phyloP scores from a whole-genome alignment of 1,140 invertebrate species.

The Monochamus saltuarius region DNA sequence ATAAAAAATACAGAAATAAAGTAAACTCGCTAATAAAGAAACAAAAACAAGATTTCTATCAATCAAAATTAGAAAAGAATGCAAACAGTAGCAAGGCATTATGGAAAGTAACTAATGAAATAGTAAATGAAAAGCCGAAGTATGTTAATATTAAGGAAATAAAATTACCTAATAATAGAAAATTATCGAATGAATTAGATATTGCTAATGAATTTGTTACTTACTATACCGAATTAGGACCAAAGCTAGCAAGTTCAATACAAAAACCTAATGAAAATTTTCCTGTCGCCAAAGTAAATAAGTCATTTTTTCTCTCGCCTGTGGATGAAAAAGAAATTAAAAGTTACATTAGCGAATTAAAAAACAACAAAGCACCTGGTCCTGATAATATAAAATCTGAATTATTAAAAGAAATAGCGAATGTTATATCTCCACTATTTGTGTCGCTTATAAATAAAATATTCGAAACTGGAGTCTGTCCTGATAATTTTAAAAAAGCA shows the following conservation, averaged over 20 bases:
- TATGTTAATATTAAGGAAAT: not conserved
- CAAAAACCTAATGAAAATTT: too few relatives aligned
- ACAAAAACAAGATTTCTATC: conserved; percentile 4
- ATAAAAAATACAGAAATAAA: not conserved
- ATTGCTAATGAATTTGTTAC: not conserved
- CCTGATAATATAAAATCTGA: conserved; percentile 7
- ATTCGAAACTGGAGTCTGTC: too few relatives aligned
- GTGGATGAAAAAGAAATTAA: conserved; percentile 1
- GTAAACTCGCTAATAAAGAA: not conserved
- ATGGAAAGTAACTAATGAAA: conserved; percentile 5
- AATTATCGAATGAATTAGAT: not conserved
- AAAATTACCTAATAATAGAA: not conserved
- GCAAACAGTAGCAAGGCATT: conserved; percentile 2
- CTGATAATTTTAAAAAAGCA: too few relatives aligned
- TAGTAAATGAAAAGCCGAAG: not conserved
- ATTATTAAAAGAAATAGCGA: conserved; percentile 17
- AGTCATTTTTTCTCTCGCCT: not conserved
- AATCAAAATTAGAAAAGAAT: not conserved
- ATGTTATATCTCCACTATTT: conserved; percentile 8
- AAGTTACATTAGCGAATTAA: conserved; percentile 3
- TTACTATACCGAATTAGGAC: not conserved
- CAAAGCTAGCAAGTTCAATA: not conserved
- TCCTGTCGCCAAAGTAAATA: not conserved
- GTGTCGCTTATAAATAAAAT: conserved; percentile 14
- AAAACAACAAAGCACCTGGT: conserved; percentile 18